Conservation (phyloP, 1,140 invertebrate species). For the Formica exsecta region DNA sequence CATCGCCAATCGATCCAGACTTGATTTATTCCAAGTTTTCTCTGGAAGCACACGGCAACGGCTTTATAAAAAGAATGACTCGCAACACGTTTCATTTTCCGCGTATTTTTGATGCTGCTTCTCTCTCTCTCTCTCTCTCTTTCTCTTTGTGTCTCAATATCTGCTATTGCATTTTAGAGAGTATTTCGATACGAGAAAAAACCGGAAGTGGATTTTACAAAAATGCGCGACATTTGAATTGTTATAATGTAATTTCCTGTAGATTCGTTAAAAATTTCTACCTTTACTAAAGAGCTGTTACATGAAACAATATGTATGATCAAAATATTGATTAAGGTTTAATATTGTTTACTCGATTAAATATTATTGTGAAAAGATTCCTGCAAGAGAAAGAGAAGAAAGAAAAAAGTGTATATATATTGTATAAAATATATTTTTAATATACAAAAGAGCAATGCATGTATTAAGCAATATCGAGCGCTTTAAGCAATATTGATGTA, state of each 20-base stretch:
- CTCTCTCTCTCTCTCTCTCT: slow-evolving; percentile 40
- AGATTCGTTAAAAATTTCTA: background rate
- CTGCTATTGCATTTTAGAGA: slow-evolving; percentile 23
- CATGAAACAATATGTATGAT: background rate
- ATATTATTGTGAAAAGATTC: background rate
- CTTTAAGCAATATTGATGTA: background rate
- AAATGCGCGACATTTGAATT: slow-evolving; percentile 32
- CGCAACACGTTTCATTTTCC: slow-evolving; percentile 48
- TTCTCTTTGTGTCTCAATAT: slow-evolving; percentile 14
- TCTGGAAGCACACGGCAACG: slow-evolving; percentile 33
- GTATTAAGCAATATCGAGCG: background rate
- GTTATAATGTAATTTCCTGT: slow-evolving; percentile 43
- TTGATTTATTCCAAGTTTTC: slow-evolving; percentile 58
- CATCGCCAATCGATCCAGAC: slow-evolving; percentile 50
- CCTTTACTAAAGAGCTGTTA: background rate
- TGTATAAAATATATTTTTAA: background rate
- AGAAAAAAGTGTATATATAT: background rate
- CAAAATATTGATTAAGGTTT: slow-evolving; percentile 5
- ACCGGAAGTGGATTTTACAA: slow-evolving; percentile 37
- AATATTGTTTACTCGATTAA: background rate
- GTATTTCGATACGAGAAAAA: slow-evolving; percentile 2
- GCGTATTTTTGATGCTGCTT: slow-evolving; percentile 38
- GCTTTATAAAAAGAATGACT: slow-evolving; percentile 51
- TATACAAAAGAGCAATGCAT: background rate
- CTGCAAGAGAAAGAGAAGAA: background rate